Evolutionary conservation across 1,140 invertebrate species (phyloP).

Genomic region (Leptinotarsa lineolata): DNA sequence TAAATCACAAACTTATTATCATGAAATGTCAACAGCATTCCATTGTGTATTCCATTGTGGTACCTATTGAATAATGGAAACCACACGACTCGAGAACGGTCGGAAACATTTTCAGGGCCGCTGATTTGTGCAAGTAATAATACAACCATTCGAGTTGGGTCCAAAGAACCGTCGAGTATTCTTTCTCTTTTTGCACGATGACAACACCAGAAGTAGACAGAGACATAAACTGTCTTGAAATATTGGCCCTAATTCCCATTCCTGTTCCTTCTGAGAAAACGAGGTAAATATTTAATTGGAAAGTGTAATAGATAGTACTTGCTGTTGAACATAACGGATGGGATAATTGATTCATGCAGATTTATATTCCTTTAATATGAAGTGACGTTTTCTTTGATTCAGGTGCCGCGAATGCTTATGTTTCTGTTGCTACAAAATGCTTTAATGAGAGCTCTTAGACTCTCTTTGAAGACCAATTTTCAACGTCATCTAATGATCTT

Average conservation of each 20-base stretch:
- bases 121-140: neutral
- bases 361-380: neutral
- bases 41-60: no score
- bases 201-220: neutral
- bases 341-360: conserved; percentile 16
- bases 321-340: neutral
- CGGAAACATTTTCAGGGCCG: neutral
- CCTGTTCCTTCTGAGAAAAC: conserved; percentile 12
- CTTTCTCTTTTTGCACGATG: conserved; percentile 4
- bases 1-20: no score
- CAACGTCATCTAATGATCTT: no score
- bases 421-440: no score
- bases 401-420: no score
- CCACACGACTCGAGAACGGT: no score
- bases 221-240: conserved; percentile 6
- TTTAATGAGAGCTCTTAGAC: no score
- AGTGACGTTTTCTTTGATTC: no score
- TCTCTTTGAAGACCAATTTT: no score
- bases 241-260: conserved; percentile 1
- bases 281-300: conserved; percentile 13
- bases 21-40: no score
- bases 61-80: no score
- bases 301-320: conserved; percentile 2
- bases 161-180: neutral
- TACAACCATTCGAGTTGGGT: neutral